Evolutionary conservation across 2,888 invertebrate species (phyloP).

Genomic region (Blomia tropicalis): DNA sequence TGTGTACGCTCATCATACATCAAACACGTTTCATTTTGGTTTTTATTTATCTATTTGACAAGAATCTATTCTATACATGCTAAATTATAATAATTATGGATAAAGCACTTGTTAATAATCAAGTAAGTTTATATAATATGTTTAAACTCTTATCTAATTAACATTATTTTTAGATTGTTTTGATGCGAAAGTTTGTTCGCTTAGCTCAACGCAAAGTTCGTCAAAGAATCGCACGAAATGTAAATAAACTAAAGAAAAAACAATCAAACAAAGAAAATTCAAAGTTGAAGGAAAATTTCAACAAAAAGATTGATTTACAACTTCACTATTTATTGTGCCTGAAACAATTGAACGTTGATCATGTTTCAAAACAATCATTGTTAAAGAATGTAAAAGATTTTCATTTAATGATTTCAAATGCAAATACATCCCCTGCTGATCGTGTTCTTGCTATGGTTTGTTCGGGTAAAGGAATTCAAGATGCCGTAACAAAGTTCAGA

Average conservation of each 20-base stretch:
- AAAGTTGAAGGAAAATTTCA: background rate
- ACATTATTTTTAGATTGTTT: slow-evolving; percentile 19
- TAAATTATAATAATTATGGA: too few relatives aligned
- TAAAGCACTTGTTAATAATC: background rate
- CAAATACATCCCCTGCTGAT: background rate
- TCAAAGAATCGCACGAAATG: background rate
- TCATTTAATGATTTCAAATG: slow-evolving; percentile 14
- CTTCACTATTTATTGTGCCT: background rate
- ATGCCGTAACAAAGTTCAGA: slow-evolving; percentile 16
- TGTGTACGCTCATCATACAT: too few relatives aligned
- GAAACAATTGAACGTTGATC: slow-evolving; percentile 7
- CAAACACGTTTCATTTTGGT: too few relatives aligned
- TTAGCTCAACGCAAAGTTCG: background rate
- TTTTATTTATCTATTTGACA: too few relatives aligned
- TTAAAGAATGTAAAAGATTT: slow-evolving; percentile 5
- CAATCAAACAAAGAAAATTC: background rate
- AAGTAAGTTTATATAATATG: too few relatives aligned
- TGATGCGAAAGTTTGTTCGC: slow-evolving; percentile 23
- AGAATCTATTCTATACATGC: too few relatives aligned
- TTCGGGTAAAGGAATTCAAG: background rate
- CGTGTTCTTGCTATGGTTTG: slow-evolving; percentile 18
- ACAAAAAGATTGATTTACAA: slow-evolving; percentile 8
- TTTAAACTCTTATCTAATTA: background rate
- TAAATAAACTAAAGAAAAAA: slow-evolving; percentile 15
- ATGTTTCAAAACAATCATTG: slow-evolving; percentile 21